Evolutionary conservation across 37 sponge, comb jelly and placozoan genomes (phyloP).

Genomic region (Eunapius fragilis): DNA sequence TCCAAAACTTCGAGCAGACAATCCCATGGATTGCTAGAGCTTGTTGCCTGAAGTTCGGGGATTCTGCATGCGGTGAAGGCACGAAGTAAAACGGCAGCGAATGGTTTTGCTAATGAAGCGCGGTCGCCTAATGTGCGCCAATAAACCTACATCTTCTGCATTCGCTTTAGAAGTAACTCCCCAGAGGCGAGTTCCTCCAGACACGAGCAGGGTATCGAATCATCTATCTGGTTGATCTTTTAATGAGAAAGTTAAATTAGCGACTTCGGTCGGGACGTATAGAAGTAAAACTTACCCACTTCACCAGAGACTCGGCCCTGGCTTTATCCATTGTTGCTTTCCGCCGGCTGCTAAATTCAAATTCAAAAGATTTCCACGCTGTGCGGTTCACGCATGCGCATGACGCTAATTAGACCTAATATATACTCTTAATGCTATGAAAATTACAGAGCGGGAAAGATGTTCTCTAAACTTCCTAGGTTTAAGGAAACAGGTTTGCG

Average conservation of each 20-base stretch:
- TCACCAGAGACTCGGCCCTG: conserved; percentile 20
- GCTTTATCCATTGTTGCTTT: background rate
- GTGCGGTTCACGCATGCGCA: conserved; percentile 70
- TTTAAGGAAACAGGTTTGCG: conserved; percentile 45
- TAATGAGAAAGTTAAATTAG: conserved; percentile 2
- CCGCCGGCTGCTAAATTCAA: background rate
- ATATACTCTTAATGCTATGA: conserved; percentile 28
- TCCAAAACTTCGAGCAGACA: background rate
- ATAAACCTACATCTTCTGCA: conserved; percentile 22
- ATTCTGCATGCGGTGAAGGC: background rate
- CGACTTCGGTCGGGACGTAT: no score
- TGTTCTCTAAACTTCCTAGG: conserved; percentile 59
- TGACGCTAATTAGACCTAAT: conserved; percentile 60
- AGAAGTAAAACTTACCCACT: conserved; percentile 54
- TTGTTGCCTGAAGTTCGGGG: background rate
- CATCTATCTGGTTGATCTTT: background rate
- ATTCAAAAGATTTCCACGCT: conserved; percentile 2
- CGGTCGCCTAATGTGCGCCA: background rate
- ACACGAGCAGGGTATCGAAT: background rate
- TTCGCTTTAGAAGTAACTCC: conserved; percentile 19
- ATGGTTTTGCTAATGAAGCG: background rate
- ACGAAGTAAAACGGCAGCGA: background rate
- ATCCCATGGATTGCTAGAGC: background rate
- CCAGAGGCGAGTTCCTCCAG: conserved; percentile 42
- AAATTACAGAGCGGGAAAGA: conserved; percentile 6